Evolutionary conservation across 2,888 invertebrate species (phyloP), one percentile per base, ranked within the genome.

Genomic region (Ophion slaviceki): DNA sequence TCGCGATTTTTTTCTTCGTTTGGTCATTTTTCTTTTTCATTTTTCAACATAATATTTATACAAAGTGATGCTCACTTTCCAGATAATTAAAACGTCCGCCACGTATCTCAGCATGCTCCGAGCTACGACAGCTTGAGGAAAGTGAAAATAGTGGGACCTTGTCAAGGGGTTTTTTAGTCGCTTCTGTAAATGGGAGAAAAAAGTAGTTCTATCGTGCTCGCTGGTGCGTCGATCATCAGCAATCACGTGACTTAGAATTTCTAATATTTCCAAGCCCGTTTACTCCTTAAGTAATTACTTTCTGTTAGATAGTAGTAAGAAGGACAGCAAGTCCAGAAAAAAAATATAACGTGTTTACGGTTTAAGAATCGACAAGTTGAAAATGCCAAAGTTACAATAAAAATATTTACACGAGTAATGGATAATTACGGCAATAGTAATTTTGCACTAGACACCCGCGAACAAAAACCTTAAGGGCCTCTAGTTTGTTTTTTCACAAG

Each of bases 11-110:
- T 47, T 47, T 47, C 7, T 47, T 0, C 10, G 8, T 47, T 11
- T 8, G 10, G 10, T 2, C 14, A 11, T 47, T 14, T 47, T 10
- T 47, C 0, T 8, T 47, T 14, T 47, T 47, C 47, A 47, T 45
- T 47, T 47, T 47, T 10, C 11, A 14, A 10, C 2, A 11, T 2
- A 47, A 14, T 47, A 47, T 59, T 59, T 4, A 4, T 59, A 8
- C n/a, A 59, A 59, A 59, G 20, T n/a, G 59, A 59, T 1, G 59
- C 7, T 59, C 20, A 20, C 8, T 59, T 59, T 59, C 20, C 59
- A 83, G 84, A 81, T 84, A 28, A 76, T 86, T 17, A 84, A 81
- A 66, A 84, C 81, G 8, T 78, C 84, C 28, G 7, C 84, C 40
- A 68, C 40, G 17, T 85, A 82, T 66, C 59, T 82, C 17, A 85